Base-by-base conservation (phyloP, 2,113 vertebrate genomes). In the Paramormyrops kingsleyae region DNA sequence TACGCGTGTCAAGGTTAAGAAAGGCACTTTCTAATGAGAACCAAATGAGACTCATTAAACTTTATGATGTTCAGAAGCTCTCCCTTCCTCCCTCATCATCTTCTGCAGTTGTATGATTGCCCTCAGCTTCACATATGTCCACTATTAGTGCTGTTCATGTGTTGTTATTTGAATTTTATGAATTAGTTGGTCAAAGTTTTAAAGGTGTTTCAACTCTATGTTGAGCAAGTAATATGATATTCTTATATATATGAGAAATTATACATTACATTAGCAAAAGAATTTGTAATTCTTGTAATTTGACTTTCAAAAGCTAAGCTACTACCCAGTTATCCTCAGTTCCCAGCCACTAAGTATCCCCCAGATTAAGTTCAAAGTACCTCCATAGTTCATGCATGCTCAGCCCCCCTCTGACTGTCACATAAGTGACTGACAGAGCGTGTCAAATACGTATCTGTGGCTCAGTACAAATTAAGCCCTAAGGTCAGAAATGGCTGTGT, bases 401-500 rank as follows among this genome's bases (percentile, higher is more conserved):
- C 59, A 47, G 66, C 27, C 17, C 66, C 46, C 62, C 44, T 17
- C 88, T 52, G 46, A 46, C 66, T 77, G 35, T 9, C 42, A 66
- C 27, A 19, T 85, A 83, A 56, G 17, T n/a, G 31, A 6, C 15
- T 62, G 74, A 83, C 62, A 50, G 87, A 66, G 46, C 15, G n/a
- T 27, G 35, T 52, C 49, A 49, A 53, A 39, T 31, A 27, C 84
- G 86, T 52, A 70, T 91, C 93, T 92, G 42, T 56, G 46, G 90
- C 88, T 50, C 80, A 91, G 87, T 90, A 94, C 92, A 94, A 94
- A 94, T 94, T 94, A 89, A 88, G 56, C 89, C 84, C 80, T 46
- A 91, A 87, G 89, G 89, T 92, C 87, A 91, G 86, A 88, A 49
- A 5, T 85, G 66, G 91, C 56, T 27, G 1, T 10, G 21, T 46